Conservation (phyloP, 2,888 invertebrate genomes). For the Sthenelais limicola region DNA sequence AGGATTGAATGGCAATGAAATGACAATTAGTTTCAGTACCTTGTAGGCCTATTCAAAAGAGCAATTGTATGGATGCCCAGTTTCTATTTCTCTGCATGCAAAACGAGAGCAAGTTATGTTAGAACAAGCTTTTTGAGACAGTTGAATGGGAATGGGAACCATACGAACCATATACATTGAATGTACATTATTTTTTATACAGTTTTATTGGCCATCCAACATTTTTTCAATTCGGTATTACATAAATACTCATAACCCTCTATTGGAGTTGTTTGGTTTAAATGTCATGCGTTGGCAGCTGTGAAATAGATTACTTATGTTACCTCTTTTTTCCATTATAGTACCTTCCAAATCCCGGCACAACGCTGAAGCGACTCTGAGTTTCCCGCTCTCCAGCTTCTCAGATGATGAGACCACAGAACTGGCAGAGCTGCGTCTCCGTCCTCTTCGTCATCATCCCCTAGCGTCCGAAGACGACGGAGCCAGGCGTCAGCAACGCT, state of each 20-base stretch:
- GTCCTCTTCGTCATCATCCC: constrained; percentile 43
- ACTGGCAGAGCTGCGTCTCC: constrained; percentile 60
- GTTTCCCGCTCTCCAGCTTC: constrained; percentile 55
- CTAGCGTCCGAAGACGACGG: neutral
- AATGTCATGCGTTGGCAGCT: too few species aligned
- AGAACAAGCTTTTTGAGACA: too few species aligned
- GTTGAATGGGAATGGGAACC: neutral
- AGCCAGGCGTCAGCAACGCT: neutral
- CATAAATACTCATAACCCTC: neutral
- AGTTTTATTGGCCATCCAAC: neutral
- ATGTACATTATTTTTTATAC: neutral
- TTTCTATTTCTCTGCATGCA: too few species aligned
- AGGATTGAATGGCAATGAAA: too few species aligned
- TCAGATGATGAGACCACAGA: constrained; percentile 56
- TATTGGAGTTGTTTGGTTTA: neutral
- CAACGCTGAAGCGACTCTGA: constrained; percentile 18
- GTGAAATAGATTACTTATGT: too few species aligned
- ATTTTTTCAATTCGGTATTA: neutral
- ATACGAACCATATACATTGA: neutral
- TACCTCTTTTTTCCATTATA: too few species aligned
- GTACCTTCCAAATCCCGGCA: neutral
- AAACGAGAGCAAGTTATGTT: too few species aligned
- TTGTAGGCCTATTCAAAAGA: too few species aligned
- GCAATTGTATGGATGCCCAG: too few species aligned
- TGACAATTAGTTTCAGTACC: too few species aligned